Evolutionary conservation across 2,888 invertebrate genomes (phyloP), one percentile per base, ranked within the genome.

Genomic region (Acleris laterana): DNA sequence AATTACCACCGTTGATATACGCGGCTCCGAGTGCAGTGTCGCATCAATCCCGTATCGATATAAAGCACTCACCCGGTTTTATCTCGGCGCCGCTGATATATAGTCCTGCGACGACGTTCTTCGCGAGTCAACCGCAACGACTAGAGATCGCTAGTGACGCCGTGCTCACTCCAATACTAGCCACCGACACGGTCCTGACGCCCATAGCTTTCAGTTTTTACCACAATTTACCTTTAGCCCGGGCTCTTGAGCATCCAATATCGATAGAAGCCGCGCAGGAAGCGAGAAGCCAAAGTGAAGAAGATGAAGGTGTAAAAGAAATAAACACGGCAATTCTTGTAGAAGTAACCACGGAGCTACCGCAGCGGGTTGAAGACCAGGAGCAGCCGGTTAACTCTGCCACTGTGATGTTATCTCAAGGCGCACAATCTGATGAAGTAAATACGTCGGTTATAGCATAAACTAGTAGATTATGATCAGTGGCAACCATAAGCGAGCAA

Each of bases 21-120:
- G 84, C 89, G 19, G 90, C 93, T 32, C 94, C 94, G 1, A 93
- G 93, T 74, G 90, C 94, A 51, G 93, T 94, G 22, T 94, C 94
- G 1, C 93, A 93, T 77, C 94, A 94, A 77, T 94, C 94, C 59
- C 88, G 94, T 58, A 85, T 94, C 60, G 92, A 94, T 71, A 90
- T 94, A 53, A 82, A 79, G 61, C 86, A 89, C 62, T 77, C 78
- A 22, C 88, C 87, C 28, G 77, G 74, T 1, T 74, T 81, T 42
- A 70, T 88, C 69, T 70, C 83, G 2, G 71, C 79, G 0, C 87
- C 88, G 1, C 63, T 89, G 11, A 72, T 90, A 46, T 90, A 90
- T 66, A 87, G 79, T 65, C 88, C 81, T 5, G 69, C 83, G 38
- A 68, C 77, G 20, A 71, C 78, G 0, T 62, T 85, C 25, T 81